Conservation (phyloP, 2,797 vertebrate genomes). For the Acanthornis magna region DNA sequence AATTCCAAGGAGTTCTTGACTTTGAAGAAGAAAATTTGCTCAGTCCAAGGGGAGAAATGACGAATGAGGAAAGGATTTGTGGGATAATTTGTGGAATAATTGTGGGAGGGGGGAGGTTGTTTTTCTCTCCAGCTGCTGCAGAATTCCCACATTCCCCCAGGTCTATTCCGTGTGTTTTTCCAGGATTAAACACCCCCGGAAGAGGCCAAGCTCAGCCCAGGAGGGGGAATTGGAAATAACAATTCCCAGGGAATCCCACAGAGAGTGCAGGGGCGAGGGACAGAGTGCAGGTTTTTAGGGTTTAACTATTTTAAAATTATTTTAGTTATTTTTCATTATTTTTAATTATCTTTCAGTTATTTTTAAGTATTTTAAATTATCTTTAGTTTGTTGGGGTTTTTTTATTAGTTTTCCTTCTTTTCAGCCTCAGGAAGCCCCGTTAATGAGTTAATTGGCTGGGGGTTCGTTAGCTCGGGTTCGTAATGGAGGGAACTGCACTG, state of each 20-base stretch:
- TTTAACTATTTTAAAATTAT: neutral
- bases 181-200: neutral
- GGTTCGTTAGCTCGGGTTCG: neutral
- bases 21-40: neutral
- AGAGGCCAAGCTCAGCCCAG: neutral
- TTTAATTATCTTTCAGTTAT: neutral
- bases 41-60: no score
- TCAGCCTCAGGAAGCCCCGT: no score
- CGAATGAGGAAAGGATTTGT: no score
- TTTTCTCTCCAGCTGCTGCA: neutral
- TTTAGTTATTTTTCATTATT: neutral
- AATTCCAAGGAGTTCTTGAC: neutral
- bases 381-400: no score
- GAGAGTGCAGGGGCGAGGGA: rapidly evolving
- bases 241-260: neutral
- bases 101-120: neutral
- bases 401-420: no score
- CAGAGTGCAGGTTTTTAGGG: neutral
- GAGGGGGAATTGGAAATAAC: neutral
- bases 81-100: no score
- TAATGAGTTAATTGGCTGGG: neutral
- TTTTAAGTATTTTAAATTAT: neutral
- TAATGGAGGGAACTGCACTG: no score
- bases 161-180: neutral
- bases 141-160: neutral